Conservation (phyloP, 2,888 invertebrate genomes). For the Synergus japonicus region DNA sequence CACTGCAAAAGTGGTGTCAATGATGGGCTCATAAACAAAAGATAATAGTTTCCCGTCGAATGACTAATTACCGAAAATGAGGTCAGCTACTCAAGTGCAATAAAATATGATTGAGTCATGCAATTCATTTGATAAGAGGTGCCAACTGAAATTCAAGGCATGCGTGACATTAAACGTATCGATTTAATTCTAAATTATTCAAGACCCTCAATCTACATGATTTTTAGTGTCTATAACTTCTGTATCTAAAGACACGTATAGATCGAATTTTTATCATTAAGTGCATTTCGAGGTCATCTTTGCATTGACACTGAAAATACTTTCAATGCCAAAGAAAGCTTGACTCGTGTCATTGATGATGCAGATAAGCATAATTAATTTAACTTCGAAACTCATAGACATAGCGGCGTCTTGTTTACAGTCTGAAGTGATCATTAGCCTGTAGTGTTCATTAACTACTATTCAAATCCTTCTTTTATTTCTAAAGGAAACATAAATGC, state of each 20-base stretch:
- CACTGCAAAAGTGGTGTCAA: background rate
- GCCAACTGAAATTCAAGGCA: constrained; percentile 14
- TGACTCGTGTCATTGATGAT: constrained; percentile 9
- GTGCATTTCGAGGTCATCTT: constrained; percentile 27
- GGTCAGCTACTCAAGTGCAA: background rate
- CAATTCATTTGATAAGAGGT: constrained; percentile 21
- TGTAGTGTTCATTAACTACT: background rate
- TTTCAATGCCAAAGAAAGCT: constrained; percentile 18
- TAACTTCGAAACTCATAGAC: background rate
- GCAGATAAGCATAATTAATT: background rate
- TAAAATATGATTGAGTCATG: background rate
- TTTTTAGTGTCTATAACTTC: background rate
- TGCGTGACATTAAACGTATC: constrained; percentile 44
- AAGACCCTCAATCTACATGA: constrained; percentile 3
- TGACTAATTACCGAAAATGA: background rate
- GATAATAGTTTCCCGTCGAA: background rate
- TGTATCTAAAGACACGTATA: constrained; percentile 9
- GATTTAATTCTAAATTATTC: constrained; percentile 51
- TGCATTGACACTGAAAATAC: constrained; percentile 30
- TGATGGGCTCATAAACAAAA: background rate
- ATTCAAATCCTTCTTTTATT: background rate
- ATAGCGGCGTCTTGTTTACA: background rate
- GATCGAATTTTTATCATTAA: background rate
- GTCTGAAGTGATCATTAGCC: background rate
- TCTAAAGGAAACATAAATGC: background rate